Conservation (phyloP, 2,113 vertebrate genomes). For the Clarias gariepinus region DNA sequence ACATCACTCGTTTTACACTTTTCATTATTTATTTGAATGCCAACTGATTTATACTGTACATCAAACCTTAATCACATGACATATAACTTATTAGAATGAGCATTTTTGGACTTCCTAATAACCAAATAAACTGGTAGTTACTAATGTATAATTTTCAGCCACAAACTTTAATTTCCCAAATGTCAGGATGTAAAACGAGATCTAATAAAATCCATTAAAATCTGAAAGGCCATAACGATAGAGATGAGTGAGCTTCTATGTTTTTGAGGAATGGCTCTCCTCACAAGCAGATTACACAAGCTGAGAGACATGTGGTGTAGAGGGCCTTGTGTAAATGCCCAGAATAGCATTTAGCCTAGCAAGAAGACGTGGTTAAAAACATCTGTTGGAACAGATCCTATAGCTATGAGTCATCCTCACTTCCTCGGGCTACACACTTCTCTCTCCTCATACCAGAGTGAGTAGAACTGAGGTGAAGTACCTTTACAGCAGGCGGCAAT, state of each 20-base stretch:
- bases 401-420: constrained; percentile 50
- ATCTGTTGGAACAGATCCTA: constrained; percentile 54
- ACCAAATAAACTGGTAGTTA: neutral
- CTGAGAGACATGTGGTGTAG: constrained; percentile 38
- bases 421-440: constrained; percentile 37
- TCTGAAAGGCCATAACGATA: neutral
- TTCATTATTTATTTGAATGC: neutral
- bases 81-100: neutral
- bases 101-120: neutral
- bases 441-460: constrained; percentile 22
- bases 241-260: constrained; percentile 34
- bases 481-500: constrained; percentile 2
- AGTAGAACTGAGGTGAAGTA: constrained; percentile 21
- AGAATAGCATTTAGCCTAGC: constrained; percentile 40
- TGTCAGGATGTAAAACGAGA: neutral
- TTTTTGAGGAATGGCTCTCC: constrained; percentile 36
- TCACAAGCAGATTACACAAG: constrained; percentile 45
- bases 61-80: neutral
- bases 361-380: constrained; percentile 44
- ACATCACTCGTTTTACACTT: neutral
- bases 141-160: neutral
- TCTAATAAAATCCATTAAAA: neutral
- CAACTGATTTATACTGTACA: neutral
- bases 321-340: constrained; percentile 36
- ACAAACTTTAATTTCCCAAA: neutral